A percentile compares a stretch with the other conserved stretches of the same genome.
These are phyloP conservation scores for Nezara viridula DNA, from an alignment of 2,888 invertebrate species.

Conservation along the genomic window DNA sequence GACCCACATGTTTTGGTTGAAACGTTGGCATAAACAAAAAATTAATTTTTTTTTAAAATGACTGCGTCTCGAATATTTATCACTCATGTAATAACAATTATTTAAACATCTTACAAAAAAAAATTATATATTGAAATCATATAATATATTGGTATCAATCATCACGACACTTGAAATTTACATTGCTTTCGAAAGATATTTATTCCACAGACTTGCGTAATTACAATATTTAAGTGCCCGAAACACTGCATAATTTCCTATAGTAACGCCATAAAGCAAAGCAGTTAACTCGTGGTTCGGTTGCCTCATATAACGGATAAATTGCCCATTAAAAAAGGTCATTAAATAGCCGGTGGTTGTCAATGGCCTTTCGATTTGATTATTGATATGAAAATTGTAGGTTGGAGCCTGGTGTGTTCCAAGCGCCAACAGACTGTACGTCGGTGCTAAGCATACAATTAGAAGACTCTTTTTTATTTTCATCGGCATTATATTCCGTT, in stretches of 20 bases:
- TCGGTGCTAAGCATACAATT: background rate
- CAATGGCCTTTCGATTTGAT: slow-evolving; percentile 10
- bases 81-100: too few species aligned
- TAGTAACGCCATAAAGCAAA: background rate
- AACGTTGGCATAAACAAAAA: too few species aligned
- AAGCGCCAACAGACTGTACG: background rate
- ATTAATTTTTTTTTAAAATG: too few species aligned
- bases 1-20: too few species aligned
- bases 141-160: background rate
- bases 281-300: background rate
- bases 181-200: too few species aligned
- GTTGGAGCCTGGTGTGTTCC: background rate
- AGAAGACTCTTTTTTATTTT: background rate
- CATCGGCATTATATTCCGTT: background rate
- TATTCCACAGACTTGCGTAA: background rate
- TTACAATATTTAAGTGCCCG: background rate
- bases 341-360: background rate
- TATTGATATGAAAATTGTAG: slow-evolving; percentile 47
- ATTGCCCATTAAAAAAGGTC: slow-evolving; percentile 22
- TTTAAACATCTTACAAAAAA: too few species aligned
- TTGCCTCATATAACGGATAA: background rate
- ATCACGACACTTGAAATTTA: too few species aligned
- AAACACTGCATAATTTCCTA: background rate
- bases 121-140: background rate
- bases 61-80: too few species aligned